Evolutionary conservation across 2,113 vertebrate genomes (phyloP).

Genomic region (Ciconia boyciana): DNA sequence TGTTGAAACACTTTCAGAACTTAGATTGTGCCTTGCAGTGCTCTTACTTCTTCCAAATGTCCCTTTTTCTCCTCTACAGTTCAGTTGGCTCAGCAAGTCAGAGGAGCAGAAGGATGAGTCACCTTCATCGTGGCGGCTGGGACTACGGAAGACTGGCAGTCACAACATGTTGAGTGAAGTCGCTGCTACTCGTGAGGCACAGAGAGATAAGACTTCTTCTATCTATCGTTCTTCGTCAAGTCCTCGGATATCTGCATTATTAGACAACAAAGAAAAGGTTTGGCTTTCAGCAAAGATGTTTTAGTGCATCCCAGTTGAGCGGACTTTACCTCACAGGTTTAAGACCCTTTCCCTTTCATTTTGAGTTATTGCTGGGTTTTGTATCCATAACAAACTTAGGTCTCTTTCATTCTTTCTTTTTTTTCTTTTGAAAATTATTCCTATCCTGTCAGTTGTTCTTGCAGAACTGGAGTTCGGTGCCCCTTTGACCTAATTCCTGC

Average conservation of each 20-base stretch:
- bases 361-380: not conserved
- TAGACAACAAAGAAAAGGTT: constrained; percentile 77
- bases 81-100: constrained; percentile 65
- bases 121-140: constrained; percentile 74
- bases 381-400: fast-evolving
- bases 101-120: constrained; percentile 78
- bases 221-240: constrained; percentile 75
- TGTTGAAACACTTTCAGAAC: not conserved
- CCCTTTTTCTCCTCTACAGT: constrained; percentile 11
- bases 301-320: not conserved
- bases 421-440: not conserved
- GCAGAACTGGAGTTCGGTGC: not conserved
- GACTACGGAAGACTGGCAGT: constrained; percentile 77
- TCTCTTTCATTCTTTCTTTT: not conserved
- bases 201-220: constrained; percentile 51
- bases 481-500: not conserved
- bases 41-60: not conserved
- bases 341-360: not conserved
- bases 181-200: constrained; percentile 42
- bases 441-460: not conserved
- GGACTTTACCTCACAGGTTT: not conserved
- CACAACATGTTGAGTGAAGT: constrained; percentile 71
- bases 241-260: constrained; percentile 71
- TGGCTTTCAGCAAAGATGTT: not conserved
- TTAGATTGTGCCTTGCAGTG: not conserved